Base-by-base conservation (phyloP, 2,888 invertebrate genomes). In the Sipha maydis region DNA sequence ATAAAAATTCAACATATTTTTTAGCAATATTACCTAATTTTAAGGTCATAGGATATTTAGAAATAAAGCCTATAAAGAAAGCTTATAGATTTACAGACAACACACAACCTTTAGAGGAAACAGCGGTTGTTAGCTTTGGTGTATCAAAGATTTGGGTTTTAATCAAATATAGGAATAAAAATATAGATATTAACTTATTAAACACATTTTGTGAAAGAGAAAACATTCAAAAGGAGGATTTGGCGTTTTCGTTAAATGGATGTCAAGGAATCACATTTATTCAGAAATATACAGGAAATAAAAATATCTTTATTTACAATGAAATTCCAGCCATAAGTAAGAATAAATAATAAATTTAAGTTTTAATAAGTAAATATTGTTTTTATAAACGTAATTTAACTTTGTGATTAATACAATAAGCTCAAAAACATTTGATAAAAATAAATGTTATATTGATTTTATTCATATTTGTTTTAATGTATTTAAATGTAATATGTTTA, bases 21-120 rank as follows among this genome's bases (percentile, higher is more conserved):
- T 48, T 86, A 79, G 86, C 86, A 5, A 34, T 86, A n/a, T 61
- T 80, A 56, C 79, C 86, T 25, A 79, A 34, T 80, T 38, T 73
- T 67, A 86, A 86, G 11, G 73, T 73, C 4, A 86, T 86, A 9
- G 86, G 86, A 86, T 79, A 71, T 38, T 86, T 86, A 86, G 71
- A 71, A 86, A 73, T 79, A 28, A n/a, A 80, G 71, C 79, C 79
- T 0, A 73, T 73, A 56, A 11, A 79, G 17, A 54, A 56, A 31
- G 79, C 86, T 11, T 56, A 79, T 31, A 61, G 5, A 73, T 8
- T 56, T 61, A 73, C 3, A 5, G 4, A 48, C n/a, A 54, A 38
- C 0, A 56, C 71, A 73, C 31, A 41, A 76, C 19, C 19, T 25
- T 71, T 28, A 56, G 69, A 34, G 71, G 56, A 56, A n/a, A 79